Evolutionary conservation across 2,888 invertebrate species (phyloP), one percentile per base, ranked within the genome.

Genomic region (Andrena bicolor): DNA sequence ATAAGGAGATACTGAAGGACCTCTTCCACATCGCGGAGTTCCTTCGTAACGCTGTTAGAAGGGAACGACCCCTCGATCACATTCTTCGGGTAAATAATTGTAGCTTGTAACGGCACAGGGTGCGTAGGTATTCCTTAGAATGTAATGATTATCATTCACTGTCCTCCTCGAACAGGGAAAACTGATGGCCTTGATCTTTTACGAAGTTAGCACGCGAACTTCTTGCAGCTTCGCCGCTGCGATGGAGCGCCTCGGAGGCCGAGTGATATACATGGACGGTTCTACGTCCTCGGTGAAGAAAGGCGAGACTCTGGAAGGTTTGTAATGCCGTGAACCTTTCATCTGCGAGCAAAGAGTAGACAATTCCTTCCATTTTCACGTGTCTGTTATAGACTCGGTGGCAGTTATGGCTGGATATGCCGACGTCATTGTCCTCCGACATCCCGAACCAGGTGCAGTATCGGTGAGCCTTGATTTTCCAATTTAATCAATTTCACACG

Each of bases 201-300:
- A 98, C 94, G 99, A 99, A 95, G 98, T 97, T 0, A 99, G 99
- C 93, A 99, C 99, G 0, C 95, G 99, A 81, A 99, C 99, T 0
- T 97, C 97, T 90, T 98, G 98, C 93, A 99, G 99, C 92, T 99
- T 99, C 94, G 96, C 98, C 0, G 98, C 98, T 0, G 99, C 99
- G 0, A 99, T 99, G 98, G 97, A 98, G 93, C 95, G 99, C 84
- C 95, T 99, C 5, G 99, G 99, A 7, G 99, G 99, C 0, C 96
- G 96, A 30, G 98, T 99, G 0, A 96, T 99, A 88, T 96, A 97
- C 91, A 97, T 99, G 94, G 98, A 99, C 92, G 97, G 97, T 88
- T 96, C 96, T 0, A 97, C 96, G 82, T 99, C 99, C 0, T 99
- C 99, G 0, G 98, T 97, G 20, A 97, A 98, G 92, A 99, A 99